These are phyloP conservation scores for Tetramorium bicarinatum DNA, from an alignment of 2,888 invertebrate genomes.

Conservation along the genomic window DNA sequence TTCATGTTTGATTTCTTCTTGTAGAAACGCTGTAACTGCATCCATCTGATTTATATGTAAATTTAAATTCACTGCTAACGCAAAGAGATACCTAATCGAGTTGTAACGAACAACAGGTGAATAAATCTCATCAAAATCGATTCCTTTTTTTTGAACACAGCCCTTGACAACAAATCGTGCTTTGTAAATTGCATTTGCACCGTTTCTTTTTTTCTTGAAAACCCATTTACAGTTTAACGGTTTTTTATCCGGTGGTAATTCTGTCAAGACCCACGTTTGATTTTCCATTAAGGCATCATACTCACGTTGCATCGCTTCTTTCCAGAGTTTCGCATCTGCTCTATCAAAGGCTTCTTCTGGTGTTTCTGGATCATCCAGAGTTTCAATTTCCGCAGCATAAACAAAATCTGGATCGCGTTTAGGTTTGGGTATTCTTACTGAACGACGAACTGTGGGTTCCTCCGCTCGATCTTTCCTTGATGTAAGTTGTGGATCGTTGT, in stretches of 20 bases:
- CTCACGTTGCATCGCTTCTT: neutral
- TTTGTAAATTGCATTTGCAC: neutral
- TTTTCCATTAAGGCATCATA: neutral
- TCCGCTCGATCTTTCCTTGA: neutral
- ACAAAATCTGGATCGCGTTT: neutral
- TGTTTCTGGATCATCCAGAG: neutral
- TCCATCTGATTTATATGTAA: neutral
- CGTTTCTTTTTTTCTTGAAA: neutral
- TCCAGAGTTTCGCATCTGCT: neutral
- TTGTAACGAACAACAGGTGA: neutral
- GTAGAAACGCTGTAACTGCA: neutral
- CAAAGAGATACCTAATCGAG: neutral
- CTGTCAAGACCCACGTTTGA: neutral
- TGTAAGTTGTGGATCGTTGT: neutral
- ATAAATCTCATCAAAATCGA: neutral
- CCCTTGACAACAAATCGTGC: neutral
- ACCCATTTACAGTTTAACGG: neutral
- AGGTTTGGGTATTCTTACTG: neutral
- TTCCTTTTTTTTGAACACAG: neutral
- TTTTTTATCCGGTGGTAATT: neutral
- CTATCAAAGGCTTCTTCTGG: neutral
- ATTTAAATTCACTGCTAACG: neutral
- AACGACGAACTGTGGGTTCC: neutral
- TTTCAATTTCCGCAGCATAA: neutral
- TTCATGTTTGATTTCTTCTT: neutral